Percentiles rank a stretch among this genome's conserved stretches.
Conservation (phyloP, 2,797 vertebrate species). For the Myotis pilosus region DNA sequence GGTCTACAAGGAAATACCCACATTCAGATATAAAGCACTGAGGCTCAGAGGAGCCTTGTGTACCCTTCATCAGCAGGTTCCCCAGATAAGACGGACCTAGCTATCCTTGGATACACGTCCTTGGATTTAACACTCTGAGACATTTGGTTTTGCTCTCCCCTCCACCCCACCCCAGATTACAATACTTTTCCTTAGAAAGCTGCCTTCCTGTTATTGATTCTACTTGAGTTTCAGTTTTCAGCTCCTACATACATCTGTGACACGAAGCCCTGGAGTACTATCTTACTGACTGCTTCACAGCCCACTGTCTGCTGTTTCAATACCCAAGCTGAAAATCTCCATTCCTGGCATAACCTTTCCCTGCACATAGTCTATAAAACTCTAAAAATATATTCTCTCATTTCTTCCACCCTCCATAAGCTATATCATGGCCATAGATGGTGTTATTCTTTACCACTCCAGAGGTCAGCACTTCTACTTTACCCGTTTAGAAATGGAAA, state of each 20-base stretch:
- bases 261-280: background rate
- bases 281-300: background rate
- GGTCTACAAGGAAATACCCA: background rate
- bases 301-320: background rate
- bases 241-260: background rate
- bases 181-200: background rate
- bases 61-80: background rate
- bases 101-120: background rate
- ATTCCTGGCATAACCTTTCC: background rate
- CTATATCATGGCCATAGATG: background rate
- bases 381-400: background rate
- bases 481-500: background rate
- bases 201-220: background rate
- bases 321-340: background rate
- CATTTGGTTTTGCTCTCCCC: background rate
- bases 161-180: background rate
- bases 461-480: background rate
- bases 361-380: background rate
- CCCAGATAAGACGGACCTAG: background rate
- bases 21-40: background rate
- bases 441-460: background rate
- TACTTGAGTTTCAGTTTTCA: background rate
- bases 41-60: background rate
- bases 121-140: background rate
- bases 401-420: conserved; percentile 31